These are phyloP conservation scores for Criorhina ranunculi DNA, from an alignment of 2,888 invertebrate genomes.

Conservation along the genomic window DNA sequence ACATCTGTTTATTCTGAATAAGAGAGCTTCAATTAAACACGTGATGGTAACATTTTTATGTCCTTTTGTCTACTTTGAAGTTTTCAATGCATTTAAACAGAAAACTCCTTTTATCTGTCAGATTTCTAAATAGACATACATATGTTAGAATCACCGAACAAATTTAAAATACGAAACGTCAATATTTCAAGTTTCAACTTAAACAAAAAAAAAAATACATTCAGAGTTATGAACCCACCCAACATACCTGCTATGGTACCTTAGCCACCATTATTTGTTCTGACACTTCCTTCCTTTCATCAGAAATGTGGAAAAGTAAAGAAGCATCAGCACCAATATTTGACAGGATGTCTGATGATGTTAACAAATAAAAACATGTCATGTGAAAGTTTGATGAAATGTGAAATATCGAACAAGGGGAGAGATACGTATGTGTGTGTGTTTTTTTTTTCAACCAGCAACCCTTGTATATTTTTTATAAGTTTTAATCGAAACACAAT, in stretches of 20 bases:
- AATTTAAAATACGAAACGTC: conserved; percentile 1
- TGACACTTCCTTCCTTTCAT: conserved; percentile 25
- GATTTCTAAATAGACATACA: too few species aligned
- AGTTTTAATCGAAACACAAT: conserved; percentile 26
- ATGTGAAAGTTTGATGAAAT: too few species aligned
- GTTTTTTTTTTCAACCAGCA: too few species aligned
- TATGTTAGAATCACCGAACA: not conserved
- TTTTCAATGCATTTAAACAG: too few species aligned
- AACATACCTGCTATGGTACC: not conserved
- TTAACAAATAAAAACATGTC: conserved; percentile 8
- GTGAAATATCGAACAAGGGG: not conserved
- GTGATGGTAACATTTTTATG: too few species aligned
- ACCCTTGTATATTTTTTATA: not conserved
- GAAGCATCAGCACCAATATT: conserved; percentile 27
- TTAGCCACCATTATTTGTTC: conserved; percentile 37
- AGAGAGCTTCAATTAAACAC: too few species aligned
- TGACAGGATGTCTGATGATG: conserved; percentile 33
- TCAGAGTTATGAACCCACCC: not conserved
- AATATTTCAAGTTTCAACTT: conserved; percentile 3
- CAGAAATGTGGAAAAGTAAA: conserved; percentile 19
- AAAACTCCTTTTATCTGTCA: too few species aligned
- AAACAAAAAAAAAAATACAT: not conserved
- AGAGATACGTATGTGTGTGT: too few species aligned
- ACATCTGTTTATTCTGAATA: too few species aligned
- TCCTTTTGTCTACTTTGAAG: too few species aligned